phyloP scores from a whole-genome alignment of 2,888 invertebrate species.

The Plutella xylostella region DNA sequence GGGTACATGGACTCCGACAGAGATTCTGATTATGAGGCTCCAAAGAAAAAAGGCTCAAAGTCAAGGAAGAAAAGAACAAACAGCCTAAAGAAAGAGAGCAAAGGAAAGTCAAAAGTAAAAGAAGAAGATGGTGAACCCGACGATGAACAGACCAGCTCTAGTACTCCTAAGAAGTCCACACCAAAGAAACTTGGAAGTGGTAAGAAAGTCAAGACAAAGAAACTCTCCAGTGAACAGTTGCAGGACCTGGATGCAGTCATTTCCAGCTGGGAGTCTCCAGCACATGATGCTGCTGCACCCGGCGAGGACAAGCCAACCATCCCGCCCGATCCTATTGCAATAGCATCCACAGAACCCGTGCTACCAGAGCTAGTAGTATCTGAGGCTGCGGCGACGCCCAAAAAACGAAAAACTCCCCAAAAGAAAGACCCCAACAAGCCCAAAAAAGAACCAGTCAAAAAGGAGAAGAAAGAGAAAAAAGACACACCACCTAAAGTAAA shows the following conservation, averaged over 20 bases:
- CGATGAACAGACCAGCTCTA: not conserved
- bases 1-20: conserved; percentile 61
- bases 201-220: conserved; percentile 40
- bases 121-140: conserved; percentile 16
- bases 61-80: conserved; percentile 36
- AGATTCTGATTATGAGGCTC: conserved; percentile 56
- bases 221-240: conserved; percentile 42
- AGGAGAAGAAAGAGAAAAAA: conserved; percentile 24
- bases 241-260: conserved; percentile 42
- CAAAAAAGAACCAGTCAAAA: conserved; percentile 4
- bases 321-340: too few species aligned
- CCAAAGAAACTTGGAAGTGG: conserved; percentile 9
- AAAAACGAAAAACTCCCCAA: conserved; percentile 20
- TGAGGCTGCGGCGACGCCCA: not conserved
- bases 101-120: conserved; percentile 22
- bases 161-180: conserved; percentile 1
- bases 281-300: conserved; percentile 23
- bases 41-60: conserved; percentile 31
- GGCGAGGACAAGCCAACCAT: not conserved
- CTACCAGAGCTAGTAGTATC: not conserved
- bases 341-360: not conserved
- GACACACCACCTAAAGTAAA: conserved; percentile 21
- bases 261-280: conserved; percentile 51
- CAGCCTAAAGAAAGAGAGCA: conserved; percentile 29
- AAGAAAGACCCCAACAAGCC: conserved; percentile 1